Evolutionary conservation across 2,888 invertebrate species (phyloP).

Genomic region (Drosophila paranaensis): DNA sequence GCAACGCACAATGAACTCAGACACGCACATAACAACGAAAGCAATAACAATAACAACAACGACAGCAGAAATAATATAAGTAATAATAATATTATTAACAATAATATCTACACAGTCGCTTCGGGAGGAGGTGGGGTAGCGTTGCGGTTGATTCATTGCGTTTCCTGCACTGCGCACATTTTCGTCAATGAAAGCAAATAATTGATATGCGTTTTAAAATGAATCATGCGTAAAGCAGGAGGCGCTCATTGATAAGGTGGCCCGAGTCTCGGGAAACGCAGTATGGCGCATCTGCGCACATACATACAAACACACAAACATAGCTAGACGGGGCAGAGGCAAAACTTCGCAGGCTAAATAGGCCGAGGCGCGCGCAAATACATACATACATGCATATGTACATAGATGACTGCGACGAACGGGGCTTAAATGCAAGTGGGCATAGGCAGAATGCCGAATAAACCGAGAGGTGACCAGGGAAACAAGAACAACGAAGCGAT

Average conservation of each 20-base stretch:
- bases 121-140: not conserved
- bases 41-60: constrained; percentile 20
- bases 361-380: constrained; percentile 43
- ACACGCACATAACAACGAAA: constrained; percentile 49
- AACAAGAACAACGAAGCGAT: constrained; percentile 62
- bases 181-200: constrained; percentile 71
- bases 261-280: constrained; percentile 11
- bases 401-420: constrained; percentile 3
- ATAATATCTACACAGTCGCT: constrained; percentile 3
- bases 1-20: constrained; percentile 77
- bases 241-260: constrained; percentile 50
- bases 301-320: not conserved
- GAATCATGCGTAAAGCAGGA: constrained; percentile 69
- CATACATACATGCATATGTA: not conserved
- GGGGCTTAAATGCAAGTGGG: constrained; percentile 55
- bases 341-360: constrained; percentile 40
- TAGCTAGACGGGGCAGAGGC: not conserved
- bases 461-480: constrained; percentile 46
- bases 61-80: not conserved
- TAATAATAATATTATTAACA: constrained; percentile 13
- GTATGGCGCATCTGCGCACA: constrained; percentile 11
- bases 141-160: constrained; percentile 54
- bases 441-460: constrained; percentile 61
- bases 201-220: constrained; percentile 65
- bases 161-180: constrained; percentile 63